Base-by-base conservation (phyloP, 2,888 invertebrate genomes). In the Meiosimyza platycephala region DNA sequence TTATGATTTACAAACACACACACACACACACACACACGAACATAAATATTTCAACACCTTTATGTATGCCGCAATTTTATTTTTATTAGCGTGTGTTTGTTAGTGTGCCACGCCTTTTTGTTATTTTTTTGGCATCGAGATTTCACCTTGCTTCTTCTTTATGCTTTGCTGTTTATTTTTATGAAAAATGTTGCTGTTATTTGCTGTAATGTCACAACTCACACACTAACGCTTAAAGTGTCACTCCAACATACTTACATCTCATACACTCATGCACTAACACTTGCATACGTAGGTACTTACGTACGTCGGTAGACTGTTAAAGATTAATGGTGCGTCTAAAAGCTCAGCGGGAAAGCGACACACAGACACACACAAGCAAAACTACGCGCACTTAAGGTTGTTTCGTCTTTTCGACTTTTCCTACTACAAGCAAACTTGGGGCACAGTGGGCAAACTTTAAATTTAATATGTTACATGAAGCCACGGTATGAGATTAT, bases 291-390 rank as follows among this genome's bases (percentile, higher is more conserved):
- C 28, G 48, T 18, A 62, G 28, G 40, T 22, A 55, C 50, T 57
- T 28, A 22, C 16, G 63, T 16, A 18, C n/a, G 28, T 16, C 62
- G 63, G 70, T 68, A 69, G 22, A 75, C 62, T 78, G 78, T 78
- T 77, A 69, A 79, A 79, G 79, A 81, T 81, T 79, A 81, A 81
- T 81, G 80, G 78, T 75, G 77, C 78, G 74, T 78, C 76, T 76
- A 73, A 79, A 78, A 78, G 75, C 77, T 78, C 76, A 74, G 77
- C 78, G 75, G 9, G 40, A 40, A 40, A 40, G 40, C 4, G 40
- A 40, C 40, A 40, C 40, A 40, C 40, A 2, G 9, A 40, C 40
- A 40, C 72, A 71, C 76, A 78, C 74, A 75, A 72, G 72, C 72
- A 72, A 74, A 79, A 78, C 70, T 9, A 63, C 63, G 52, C 71